A percentile compares a stretch with the other conserved stretches of the same genome.
Evolutionary conservation across 2,888 invertebrate genomes (phyloP).

Genomic region (Orchesella flavescens): DNA sequence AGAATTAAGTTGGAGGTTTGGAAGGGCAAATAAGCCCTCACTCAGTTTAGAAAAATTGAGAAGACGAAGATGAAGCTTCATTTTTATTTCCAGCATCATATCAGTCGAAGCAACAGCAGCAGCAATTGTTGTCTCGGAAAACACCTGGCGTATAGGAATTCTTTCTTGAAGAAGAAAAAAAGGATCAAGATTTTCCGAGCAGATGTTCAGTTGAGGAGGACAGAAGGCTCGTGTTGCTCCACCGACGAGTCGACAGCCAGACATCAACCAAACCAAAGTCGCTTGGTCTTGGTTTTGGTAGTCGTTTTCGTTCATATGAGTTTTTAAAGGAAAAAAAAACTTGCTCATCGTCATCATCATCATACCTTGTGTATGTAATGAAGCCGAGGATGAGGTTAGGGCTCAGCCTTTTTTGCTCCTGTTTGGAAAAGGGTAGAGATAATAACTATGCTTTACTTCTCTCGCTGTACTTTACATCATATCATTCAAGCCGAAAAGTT

Average conservation of each 20-base stretch:
- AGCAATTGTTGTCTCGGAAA: slow-evolving; percentile 39
- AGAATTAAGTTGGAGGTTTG: background rate
- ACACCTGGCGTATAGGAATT: slow-evolving; percentile 68
- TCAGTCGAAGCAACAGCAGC: slow-evolving; percentile 15
- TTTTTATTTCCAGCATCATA: slow-evolving; percentile 3
- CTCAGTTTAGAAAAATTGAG: slow-evolving; percentile 1
- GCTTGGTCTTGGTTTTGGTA: background rate
- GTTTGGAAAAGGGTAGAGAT: slow-evolving; percentile 21
- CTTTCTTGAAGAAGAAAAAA: slow-evolving; percentile 42
- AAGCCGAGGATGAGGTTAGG: background rate
- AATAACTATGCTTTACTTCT: slow-evolving; percentile 1
- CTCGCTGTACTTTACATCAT: background rate
- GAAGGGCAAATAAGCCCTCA: background rate
- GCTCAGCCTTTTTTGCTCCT: slow-evolving; percentile 17
- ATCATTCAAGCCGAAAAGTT: background rate
- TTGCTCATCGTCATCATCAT: too few species aligned
- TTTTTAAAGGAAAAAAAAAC: background rate
- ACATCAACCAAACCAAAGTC: slow-evolving; percentile 16
- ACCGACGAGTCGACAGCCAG: slow-evolving; percentile 31
- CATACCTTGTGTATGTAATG: background rate
- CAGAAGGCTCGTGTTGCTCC: slow-evolving; percentile 59
- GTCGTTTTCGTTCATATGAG: too few species aligned
- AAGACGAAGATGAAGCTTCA: slow-evolving; percentile 11
- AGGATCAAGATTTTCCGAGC: slow-evolving; percentile 49
- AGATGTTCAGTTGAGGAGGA: slow-evolving; percentile 60